Evolutionary conservation across 2,888 invertebrate species (phyloP).

Genomic region (Drosophila vallismaia): DNA sequence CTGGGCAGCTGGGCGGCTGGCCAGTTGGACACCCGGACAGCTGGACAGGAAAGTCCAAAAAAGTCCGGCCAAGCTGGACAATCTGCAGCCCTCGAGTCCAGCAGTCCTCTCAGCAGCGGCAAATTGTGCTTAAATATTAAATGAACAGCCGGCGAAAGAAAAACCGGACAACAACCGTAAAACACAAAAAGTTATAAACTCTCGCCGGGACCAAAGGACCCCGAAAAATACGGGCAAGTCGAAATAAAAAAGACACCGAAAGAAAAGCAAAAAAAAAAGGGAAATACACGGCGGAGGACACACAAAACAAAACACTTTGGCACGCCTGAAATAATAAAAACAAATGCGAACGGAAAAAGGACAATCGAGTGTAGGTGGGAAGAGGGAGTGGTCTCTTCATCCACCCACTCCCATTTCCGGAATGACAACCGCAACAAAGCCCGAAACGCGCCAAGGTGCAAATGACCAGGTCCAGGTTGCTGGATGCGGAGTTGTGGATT

Average conservation of each 20-base stretch:
- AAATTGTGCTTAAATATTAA: conserved; percentile 81
- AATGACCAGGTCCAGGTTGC: conserved; percentile 62
- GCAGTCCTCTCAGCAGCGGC: conserved; percentile 53
- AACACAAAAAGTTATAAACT: conserved; percentile 78
- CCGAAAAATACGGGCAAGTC: conserved; percentile 21
- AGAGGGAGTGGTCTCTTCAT: too few species aligned
- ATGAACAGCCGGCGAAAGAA: conserved; percentile 66
- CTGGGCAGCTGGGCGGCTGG: conserved; percentile 12
- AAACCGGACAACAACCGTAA: conserved; percentile 73
- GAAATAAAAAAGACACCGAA: conserved; percentile 11
- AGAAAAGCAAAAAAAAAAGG: conserved; percentile 21
- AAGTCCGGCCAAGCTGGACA: conserved; percentile 16
- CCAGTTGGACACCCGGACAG: not conserved
- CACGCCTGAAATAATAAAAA: conserved; percentile 78
- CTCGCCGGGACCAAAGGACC: conserved; percentile 56
- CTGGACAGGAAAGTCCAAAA: conserved; percentile 6
- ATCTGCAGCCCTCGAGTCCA: conserved; percentile 32
- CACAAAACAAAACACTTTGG: conserved; percentile 73
- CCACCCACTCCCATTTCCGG: conserved; percentile 22
- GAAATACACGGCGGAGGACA: conserved; percentile 9
- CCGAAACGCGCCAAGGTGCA: conserved; percentile 74
- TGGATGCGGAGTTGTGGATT: conserved; percentile 15
- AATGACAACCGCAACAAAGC: conserved; percentile 66
- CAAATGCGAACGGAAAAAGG: conserved; percentile 65
- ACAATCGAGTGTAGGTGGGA: conserved; percentile 70